phyloP scores from a whole-genome alignment of 1,140 invertebrate species.

The Panagrolaimus sp. region DNA sequence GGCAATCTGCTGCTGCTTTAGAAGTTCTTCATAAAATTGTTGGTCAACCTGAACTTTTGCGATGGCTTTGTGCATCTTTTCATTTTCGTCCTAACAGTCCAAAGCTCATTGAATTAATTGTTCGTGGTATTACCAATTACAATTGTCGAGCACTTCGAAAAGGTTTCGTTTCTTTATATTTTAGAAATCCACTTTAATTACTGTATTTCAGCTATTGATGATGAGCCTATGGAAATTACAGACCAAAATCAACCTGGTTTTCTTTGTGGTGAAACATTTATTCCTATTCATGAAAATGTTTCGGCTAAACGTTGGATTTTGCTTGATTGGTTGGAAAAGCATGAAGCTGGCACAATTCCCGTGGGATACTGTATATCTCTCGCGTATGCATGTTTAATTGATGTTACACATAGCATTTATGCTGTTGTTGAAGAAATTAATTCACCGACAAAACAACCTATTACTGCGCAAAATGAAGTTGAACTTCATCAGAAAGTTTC shows the following conservation, averaged over 20 bases:
- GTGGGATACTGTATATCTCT: conserved; percentile 92
- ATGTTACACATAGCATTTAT: conserved; percentile 65
- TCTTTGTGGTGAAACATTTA: conserved; percentile 34
- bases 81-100: conserved; percentile 85
- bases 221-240: background rate
- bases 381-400: conserved; percentile 81
- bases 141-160: conserved; percentile 23
- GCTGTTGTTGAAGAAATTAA: conserved; percentile 34
- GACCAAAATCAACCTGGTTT: conserved; percentile 29
- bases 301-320: conserved; percentile 36
- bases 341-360: conserved; percentile 81
- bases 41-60: conserved; percentile 72
- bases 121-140: conserved; percentile 61
- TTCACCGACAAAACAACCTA: conserved; percentile 23
- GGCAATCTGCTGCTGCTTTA: conserved; percentile 86
- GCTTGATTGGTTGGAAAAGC: conserved; percentile 86
- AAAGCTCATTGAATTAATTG: conserved; percentile 63
- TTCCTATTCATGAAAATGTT: conserved; percentile 42
- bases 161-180: conserved; percentile 7
- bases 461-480: conserved; percentile 11
- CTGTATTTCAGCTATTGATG: background rate
- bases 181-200: too few species aligned
- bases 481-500: conserved; percentile 62
- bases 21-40: conserved; percentile 92
- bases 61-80: conserved; percentile 84